Conservation (phyloP, 1,140 invertebrate species). For the Cotesia typhae region DNA sequence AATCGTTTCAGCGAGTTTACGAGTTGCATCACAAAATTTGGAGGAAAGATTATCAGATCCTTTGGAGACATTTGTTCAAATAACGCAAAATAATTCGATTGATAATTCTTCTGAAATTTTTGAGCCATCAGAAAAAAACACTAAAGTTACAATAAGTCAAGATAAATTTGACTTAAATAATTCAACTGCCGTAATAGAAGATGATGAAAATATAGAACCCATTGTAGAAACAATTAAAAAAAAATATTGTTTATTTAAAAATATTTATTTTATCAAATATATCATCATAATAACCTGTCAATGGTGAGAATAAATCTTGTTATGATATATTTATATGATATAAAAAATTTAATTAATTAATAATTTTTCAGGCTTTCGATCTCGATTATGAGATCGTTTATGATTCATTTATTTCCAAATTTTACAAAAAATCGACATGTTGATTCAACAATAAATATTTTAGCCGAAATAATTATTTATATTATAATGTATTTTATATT, state of each 20-base stretch:
- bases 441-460: slow-evolving; percentile 53
- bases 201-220: slow-evolving; percentile 26
- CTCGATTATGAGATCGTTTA: slow-evolving; percentile 49
- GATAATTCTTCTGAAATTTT: not conserved
- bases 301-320: slow-evolving; percentile 41
- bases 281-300: slow-evolving; percentile 39
- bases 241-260: slow-evolving; percentile 20
- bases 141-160: slow-evolving; percentile 1
- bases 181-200: slow-evolving; percentile 6
- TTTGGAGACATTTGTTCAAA: slow-evolving; percentile 16
- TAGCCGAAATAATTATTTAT: slow-evolving; percentile 52
- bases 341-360: slow-evolving; percentile 1
- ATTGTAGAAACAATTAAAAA: not conserved
- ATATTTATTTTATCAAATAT: slow-evolving; percentile 38
- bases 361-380: slow-evolving; percentile 52
- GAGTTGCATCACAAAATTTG: slow-evolving; percentile 32
- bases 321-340: not conserved
- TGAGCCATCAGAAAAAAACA: not conserved
- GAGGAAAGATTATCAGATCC: slow-evolving; percentile 39
- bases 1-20: slow-evolving; percentile 30
- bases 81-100: slow-evolving; percentile 11
- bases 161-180: not conserved
- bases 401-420: slow-evolving; percentile 48
- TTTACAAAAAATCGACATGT: slow-evolving; percentile 54
- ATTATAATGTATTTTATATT: slow-evolving; percentile 54